Base-by-base conservation (phyloP, 2,888 invertebrate species). In the Ectemnius continuus region DNA sequence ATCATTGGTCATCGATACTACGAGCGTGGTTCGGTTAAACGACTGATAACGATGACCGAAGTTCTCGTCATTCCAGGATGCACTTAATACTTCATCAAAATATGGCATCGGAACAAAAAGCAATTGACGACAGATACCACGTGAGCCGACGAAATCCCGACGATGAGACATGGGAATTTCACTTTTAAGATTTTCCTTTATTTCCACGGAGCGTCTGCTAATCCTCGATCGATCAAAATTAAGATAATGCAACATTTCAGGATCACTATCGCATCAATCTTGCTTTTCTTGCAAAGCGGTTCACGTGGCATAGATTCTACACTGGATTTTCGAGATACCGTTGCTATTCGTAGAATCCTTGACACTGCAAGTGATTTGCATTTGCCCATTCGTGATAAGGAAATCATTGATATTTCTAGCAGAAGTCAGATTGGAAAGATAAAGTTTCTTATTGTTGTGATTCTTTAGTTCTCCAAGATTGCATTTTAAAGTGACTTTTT, bases 201-300 rank as follows among this genome's bases (percentile, higher is more conserved):
- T 46, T 6, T 61, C 18, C 14, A 46, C 28, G 8, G 36, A 23
- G 1, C 62, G 23, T 14, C 26, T 16, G 1, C 4, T 62, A 62
- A 62, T 62, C 62, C 62, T 23, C 48, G 48, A 62, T 62, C 62
- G 48, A 62, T 62, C 62, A 62, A 48, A 48, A 14, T 62, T 2
- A 26, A 62, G 14, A 14, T 11, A 28, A 16, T 46, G 13, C 18
- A 61, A 18, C 46, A 2, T 20, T 46, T 45, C 59, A 60, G 46
- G 18, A 20, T 16, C 8, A 6, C 20, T 16, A 16, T 46, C n/a
- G 16, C 16, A 61, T 61, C 61, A 11, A 18, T 61, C 61, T 61
- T 46, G 4, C 18, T 61, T 46, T 36, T 46, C 23, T 61, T 61
- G n/a, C 28, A 28, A 18, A 60, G 23, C 23, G 57, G 4, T 11